Evolutionary conservation across 1,140 invertebrate genomes (phyloP).

Genomic region (Trichomalopsis sarcophagae): DNA sequence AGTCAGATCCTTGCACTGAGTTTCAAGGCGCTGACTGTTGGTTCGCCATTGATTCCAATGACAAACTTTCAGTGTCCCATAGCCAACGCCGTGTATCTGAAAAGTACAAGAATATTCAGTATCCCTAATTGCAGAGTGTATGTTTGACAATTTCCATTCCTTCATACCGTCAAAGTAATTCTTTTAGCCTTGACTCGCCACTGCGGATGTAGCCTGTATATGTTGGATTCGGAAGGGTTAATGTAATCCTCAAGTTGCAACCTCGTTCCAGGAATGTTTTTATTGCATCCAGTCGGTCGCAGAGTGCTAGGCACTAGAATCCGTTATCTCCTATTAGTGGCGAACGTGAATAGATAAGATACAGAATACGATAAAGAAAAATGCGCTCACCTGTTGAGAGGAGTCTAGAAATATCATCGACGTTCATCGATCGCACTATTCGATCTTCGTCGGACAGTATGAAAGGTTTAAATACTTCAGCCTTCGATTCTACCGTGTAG

Average conservation of each 20-base stretch:
- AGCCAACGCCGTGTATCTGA: conserved; percentile 60
- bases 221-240: conserved; percentile 53
- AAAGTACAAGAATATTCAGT: background rate
- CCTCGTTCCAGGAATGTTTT: conserved; percentile 37
- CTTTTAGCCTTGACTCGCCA: conserved; percentile 58
- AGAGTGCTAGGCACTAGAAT: conserved; percentile 58
- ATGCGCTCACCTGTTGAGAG: conserved; percentile 55
- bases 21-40: background rate
- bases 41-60: conserved; percentile 55
- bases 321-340: background rate
- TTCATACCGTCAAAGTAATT: conserved; percentile 55
- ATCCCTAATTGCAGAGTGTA: background rate
- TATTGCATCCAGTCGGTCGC: conserved; percentile 51
- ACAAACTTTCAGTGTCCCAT: conserved; percentile 63
- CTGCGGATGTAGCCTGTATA: conserved; percentile 60
- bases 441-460: conserved; percentile 59
- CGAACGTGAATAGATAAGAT: background rate
- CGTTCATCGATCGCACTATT: conserved; percentile 55
- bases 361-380: conserved; percentile 7
- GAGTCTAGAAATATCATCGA: conserved; percentile 54
- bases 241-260: conserved; percentile 63
- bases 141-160: background rate
- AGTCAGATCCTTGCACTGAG: conserved; percentile 28
- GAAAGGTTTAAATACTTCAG: conserved; percentile 54
- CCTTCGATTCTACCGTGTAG: conserved; percentile 56